These are phyloP conservation scores for Epiblema foenella DNA, from an alignment of 2,888 invertebrate genomes.

Conservation along the genomic window DNA sequence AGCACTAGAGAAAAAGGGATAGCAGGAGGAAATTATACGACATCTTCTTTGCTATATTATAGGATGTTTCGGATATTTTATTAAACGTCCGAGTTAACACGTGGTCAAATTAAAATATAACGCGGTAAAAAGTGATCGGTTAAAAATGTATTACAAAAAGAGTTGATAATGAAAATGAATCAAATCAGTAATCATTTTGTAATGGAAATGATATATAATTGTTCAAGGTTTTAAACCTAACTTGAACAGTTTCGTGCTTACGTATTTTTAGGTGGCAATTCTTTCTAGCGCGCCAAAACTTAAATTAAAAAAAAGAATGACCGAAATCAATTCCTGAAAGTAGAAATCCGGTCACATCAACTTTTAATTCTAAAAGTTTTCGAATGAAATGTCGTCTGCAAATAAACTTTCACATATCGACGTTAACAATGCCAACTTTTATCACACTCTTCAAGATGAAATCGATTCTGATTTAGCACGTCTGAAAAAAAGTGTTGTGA, in stretches of 20 bases:
- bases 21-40: background rate
- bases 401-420: constrained; percentile 54
- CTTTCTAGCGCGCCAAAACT: constrained; percentile 30
- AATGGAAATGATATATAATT: background rate
- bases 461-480: constrained; percentile 61
- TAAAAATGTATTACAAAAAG: background rate
- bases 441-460: constrained; percentile 58
- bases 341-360: too few species aligned
- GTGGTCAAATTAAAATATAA: background rate
- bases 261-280: constrained; percentile 5
- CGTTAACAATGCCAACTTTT: constrained; percentile 62
- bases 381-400: constrained; percentile 8
- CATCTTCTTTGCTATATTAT: constrained; percentile 12
- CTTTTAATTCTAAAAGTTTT: too few species aligned
- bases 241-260: background rate
- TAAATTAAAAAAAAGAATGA: constrained; percentile 5
- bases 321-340: too few species aligned
- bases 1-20: constrained; percentile 19
- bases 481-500: constrained; percentile 60
- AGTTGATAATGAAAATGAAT: background rate
- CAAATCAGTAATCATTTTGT: background rate
- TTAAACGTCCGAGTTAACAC: background rate
- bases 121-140: background rate
- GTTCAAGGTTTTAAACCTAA: constrained; percentile 35
- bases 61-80: constrained; percentile 14